phyloP scores from a whole-genome alignment of 2,888 invertebrate species.

The Pycnomerus fuliginosus region DNA sequence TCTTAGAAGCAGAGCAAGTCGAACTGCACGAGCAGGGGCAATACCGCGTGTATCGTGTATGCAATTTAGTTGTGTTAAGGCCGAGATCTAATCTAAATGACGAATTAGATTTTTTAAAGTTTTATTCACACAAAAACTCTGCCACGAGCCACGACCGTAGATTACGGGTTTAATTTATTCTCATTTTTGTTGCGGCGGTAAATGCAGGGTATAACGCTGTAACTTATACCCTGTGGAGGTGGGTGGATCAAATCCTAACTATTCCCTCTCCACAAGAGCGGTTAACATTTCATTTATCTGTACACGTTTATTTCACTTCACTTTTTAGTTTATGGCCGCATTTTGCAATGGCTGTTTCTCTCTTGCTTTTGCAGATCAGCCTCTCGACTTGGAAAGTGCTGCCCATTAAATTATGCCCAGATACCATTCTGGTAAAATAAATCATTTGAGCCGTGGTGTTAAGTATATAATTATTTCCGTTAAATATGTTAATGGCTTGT shows the following conservation, averaged over 20 bases:
- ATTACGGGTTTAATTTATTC: slow-evolving; percentile 51
- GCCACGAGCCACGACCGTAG: slow-evolving; percentile 49
- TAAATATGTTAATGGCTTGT: slow-evolving; percentile 24
- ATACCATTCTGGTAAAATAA: slow-evolving; percentile 19
- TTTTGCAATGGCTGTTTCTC: slow-evolving; percentile 25
- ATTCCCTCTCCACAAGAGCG: slow-evolving; percentile 26
- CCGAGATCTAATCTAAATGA: slow-evolving; percentile 50
- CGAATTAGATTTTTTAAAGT: slow-evolving; percentile 53
- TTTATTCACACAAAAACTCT: slow-evolving; percentile 47
- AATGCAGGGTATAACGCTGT: slow-evolving; percentile 43
- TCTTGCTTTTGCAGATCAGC: slow-evolving; percentile 4
- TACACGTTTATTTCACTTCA: slow-evolving; percentile 29
- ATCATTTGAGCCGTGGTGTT: slow-evolving; percentile 22
- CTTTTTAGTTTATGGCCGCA: slow-evolving; percentile 33
- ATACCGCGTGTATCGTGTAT: too few relatives aligned
- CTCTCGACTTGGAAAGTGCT: slow-evolving; percentile 17
- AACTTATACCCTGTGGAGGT: slow-evolving; percentile 42
- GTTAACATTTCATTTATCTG: slow-evolving; percentile 40
- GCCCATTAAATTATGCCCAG: slow-evolving; percentile 17
- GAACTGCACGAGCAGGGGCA: too few relatives aligned
- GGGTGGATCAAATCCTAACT: slow-evolving; percentile 34
- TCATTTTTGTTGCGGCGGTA: slow-evolving; percentile 46
- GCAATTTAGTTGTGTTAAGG: too few relatives aligned
- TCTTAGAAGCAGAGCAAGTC: too few relatives aligned
- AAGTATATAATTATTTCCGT: slow-evolving; percentile 25